These are phyloP conservation scores for Rosalia funebris DNA, from an alignment of 2,888 invertebrate species.

Conservation along the genomic window DNA sequence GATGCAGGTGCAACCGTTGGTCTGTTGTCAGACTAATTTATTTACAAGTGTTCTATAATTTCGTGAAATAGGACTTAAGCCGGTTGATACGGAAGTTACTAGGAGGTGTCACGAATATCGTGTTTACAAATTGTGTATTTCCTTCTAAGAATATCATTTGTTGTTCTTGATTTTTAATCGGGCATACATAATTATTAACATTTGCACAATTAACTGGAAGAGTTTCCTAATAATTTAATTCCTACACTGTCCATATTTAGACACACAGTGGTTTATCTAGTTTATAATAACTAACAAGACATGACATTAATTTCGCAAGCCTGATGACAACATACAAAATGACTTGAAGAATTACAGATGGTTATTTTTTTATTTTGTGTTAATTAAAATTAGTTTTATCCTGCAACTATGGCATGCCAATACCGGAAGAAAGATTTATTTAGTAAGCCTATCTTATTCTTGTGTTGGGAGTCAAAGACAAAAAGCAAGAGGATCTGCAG, in stretches of 20 bases:
- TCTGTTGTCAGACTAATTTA: constrained; percentile 36
- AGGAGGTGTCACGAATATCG: constrained; percentile 46
- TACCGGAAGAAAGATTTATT: no score
- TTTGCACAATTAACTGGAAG: not conserved
- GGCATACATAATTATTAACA: constrained; percentile 6
- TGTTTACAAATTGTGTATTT: constrained; percentile 46
- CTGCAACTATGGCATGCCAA: no score
- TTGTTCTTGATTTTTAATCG: constrained; percentile 8
- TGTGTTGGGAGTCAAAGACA: no score
- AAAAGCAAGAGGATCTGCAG: no score
- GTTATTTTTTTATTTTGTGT: no score
- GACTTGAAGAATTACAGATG: no score
- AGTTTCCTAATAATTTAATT: not conserved
- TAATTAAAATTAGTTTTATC: no score
- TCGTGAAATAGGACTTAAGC: constrained; percentile 35
- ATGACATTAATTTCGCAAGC: no score
- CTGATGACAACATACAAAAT: no score
- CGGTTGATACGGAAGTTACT: constrained; percentile 41
- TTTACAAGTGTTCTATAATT: constrained; percentile 44
- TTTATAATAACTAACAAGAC: no score
- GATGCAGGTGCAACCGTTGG: constrained; percentile 37
- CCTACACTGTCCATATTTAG: not conserved
- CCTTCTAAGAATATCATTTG: constrained; percentile 35
- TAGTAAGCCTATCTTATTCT: no score
- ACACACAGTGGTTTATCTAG: no score